phyloP scores from a whole-genome alignment of 2,888 invertebrate genomes.

The Caenorhabditis afra region DNA sequence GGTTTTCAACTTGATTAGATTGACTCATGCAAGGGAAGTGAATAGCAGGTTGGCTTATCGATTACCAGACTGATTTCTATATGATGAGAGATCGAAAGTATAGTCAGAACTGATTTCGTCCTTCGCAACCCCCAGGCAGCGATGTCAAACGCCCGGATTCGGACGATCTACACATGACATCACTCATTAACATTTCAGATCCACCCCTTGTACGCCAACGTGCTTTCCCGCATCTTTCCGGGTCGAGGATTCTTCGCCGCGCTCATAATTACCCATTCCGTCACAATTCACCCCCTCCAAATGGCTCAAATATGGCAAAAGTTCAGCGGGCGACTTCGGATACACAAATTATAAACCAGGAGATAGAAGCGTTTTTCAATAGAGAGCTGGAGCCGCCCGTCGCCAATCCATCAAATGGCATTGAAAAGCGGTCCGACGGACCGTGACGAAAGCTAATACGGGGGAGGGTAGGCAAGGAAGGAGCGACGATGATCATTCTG shows the following conservation, averaged over 20 bases:
- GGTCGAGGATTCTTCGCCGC: too few relatives aligned
- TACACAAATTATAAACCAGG: not conserved
- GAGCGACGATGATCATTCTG: conserved; percentile 1
- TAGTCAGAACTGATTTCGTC: too few relatives aligned
- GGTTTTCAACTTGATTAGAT: too few relatives aligned
- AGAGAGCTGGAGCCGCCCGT: not conserved
- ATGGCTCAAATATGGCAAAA: conserved; percentile 24
- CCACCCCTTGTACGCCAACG: too few relatives aligned
- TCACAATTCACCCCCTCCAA: not conserved
- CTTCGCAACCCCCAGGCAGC: too few relatives aligned
- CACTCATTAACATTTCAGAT: too few relatives aligned
- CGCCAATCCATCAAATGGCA: conserved; percentile 39
- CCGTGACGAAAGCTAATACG: conserved; percentile 21
- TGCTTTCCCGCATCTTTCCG: not conserved
- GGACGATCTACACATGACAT: too few relatives aligned
- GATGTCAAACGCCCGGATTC: too few relatives aligned
- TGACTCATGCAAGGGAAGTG: too few relatives aligned
- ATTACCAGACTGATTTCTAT: too few relatives aligned
- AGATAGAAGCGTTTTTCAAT: conserved; percentile 28
- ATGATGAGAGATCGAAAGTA: too few relatives aligned
- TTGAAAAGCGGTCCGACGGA: conserved; percentile 17
- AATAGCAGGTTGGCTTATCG: too few relatives aligned
- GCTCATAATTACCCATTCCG: conserved; percentile 22
- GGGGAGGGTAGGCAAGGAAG: conserved; percentile 4
- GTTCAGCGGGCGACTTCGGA: conserved; percentile 15